These are phyloP conservation scores for Drosophila bocqueti DNA, from an alignment of 1,140 invertebrate species.

Conservation along the genomic window DNA sequence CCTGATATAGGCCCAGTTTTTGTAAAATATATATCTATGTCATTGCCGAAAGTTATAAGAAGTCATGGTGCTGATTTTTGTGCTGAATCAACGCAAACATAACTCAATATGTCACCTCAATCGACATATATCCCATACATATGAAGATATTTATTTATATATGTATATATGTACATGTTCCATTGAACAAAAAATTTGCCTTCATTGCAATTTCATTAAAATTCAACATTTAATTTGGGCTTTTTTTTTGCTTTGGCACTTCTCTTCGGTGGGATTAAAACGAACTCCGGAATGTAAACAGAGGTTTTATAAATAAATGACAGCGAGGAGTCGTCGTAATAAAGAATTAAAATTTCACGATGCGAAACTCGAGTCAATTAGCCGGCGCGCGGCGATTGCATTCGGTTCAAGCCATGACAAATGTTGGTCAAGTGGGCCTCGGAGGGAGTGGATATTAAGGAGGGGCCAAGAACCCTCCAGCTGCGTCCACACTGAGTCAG, in stretches of 20 bases:
- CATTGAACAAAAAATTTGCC: conserved; percentile 56
- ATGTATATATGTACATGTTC: conserved; percentile 6
- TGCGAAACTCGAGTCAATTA: conserved; percentile 57
- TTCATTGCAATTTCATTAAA: conserved; percentile 66
- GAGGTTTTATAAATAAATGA: conserved; percentile 57
- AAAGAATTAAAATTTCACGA: conserved; percentile 49
- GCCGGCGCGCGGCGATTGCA: conserved; percentile 28
- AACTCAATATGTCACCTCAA: conserved; percentile 75
- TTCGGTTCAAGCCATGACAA: conserved; percentile 57
- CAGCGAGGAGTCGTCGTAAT: conserved; percentile 18
- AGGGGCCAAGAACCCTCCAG: conserved; percentile 38
- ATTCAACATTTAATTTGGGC: conserved; percentile 37
- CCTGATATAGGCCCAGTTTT: conserved; percentile 24
- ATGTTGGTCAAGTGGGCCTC: conserved; percentile 57
- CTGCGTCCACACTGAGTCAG: conserved; percentile 45
- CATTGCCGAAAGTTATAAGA: conserved; percentile 61
- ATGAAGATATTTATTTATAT: conserved; percentile 6
- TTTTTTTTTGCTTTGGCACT: conserved; percentile 36
- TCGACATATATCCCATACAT: conserved; percentile 42
- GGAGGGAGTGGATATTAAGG: conserved; percentile 16
- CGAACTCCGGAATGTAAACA: conserved; percentile 60
- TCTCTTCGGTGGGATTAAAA: conserved; percentile 16
- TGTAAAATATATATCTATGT: conserved; percentile 47
- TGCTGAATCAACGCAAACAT: conserved; percentile 73
- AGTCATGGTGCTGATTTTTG: conserved; percentile 44